These are phyloP conservation scores for Deroplatys truncata DNA, from an alignment of 2,888 invertebrate genomes.

Conservation along the genomic window DNA sequence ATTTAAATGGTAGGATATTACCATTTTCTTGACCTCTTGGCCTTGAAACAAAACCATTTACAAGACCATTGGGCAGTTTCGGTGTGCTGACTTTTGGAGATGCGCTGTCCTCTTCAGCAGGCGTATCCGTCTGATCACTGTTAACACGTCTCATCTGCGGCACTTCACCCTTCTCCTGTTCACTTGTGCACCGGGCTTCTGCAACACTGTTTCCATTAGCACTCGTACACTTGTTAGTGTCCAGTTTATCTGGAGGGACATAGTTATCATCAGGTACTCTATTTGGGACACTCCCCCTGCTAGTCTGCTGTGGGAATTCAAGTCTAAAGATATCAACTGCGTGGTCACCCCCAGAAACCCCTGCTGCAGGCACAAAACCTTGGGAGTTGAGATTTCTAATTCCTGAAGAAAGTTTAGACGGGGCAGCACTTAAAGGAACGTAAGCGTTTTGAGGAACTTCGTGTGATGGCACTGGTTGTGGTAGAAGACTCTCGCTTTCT, in stretches of 20 bases:
- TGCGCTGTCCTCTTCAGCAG: neutral
- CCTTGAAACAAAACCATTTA: neutral
- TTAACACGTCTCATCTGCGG: neutral
- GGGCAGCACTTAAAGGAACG: neutral
- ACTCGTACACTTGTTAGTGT: too few species aligned
- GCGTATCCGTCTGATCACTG: neutral
- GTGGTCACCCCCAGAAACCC: neutral
- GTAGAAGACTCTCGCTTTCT: conserved; percentile 3
- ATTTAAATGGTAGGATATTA: neutral
- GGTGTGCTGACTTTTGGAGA: neutral
- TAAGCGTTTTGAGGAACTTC: neutral
- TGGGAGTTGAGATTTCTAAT: neutral
- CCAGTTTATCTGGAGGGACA: neutral
- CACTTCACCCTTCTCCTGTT: neutral
- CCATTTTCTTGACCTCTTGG: neutral
- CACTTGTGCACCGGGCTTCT: neutral
- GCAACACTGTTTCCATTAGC: neutral
- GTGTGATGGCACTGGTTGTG: neutral
- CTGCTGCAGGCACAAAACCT: neutral
- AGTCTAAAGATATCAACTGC: neutral
- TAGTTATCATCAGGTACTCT: neutral
- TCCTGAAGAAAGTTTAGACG: neutral
- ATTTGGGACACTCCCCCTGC: neutral
- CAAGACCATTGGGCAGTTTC: neutral
- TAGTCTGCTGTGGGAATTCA: neutral